These are phyloP conservation scores for Musca domestica DNA, from an alignment of 1,140 invertebrate genomes.

Conservation along the genomic window DNA sequence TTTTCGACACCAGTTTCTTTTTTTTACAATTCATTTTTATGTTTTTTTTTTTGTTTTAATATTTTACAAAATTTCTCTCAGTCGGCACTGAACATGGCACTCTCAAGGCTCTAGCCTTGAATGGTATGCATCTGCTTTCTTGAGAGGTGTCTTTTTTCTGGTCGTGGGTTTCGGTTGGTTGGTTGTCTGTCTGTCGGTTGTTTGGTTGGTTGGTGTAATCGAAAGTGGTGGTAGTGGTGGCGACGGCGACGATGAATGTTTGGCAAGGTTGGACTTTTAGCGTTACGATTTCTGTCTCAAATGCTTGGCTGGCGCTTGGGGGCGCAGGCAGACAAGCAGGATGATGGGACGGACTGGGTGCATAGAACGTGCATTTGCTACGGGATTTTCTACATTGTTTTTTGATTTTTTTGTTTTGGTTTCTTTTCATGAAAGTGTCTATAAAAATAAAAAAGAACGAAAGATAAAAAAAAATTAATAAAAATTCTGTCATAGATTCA, in stretches of 20 bases:
- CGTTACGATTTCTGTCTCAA: background rate
- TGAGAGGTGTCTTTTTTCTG: slow-evolving; percentile 1
- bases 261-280: background rate
- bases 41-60: too few species aligned
- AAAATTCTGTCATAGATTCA: slow-evolving; percentile 11
- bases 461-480: slow-evolving; percentile 19
- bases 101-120: too few species aligned
- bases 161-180: background rate
- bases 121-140: too few species aligned
- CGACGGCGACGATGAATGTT: background rate
- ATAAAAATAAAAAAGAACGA: slow-evolving; percentile 25
- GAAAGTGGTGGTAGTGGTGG: background rate
- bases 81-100: too few species aligned
- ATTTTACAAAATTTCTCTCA: too few species aligned
- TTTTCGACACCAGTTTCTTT: too few species aligned
- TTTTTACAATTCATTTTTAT: too few species aligned
- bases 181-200: background rate
- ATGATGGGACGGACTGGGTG: slow-evolving; percentile 21
- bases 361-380: slow-evolving; percentile 19
- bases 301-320: background rate
- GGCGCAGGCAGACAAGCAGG: slow-evolving; percentile 15
- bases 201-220: background rate
- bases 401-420: slow-evolving; percentile 12
- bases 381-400: slow-evolving; percentile 6
- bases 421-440: slow-evolving; percentile 26